Percentiles rank a stretch among this genome's conserved stretches.
These are phyloP conservation scores for Aphelinus certus DNA, from an alignment of 1,140 invertebrate genomes.

Conservation along the genomic window DNA sequence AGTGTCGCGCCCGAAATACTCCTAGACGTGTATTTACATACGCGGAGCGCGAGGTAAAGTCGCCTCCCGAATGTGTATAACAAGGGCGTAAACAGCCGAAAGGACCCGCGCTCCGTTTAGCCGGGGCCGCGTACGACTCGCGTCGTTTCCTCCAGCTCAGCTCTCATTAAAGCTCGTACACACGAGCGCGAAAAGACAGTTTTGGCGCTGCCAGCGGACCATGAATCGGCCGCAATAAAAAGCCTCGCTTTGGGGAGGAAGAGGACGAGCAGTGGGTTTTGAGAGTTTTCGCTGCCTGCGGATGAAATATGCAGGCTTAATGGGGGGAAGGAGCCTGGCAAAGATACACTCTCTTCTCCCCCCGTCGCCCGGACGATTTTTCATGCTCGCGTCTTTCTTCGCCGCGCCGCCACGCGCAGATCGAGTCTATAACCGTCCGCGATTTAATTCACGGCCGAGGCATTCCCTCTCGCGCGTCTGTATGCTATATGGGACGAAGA, in stretches of 20 bases:
- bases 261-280: not conserved
- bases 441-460: conserved; percentile 25
- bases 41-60: too few species aligned
- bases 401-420: conserved; percentile 2
- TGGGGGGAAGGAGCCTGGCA: not conserved
- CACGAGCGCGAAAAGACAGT: too few species aligned
- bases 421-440: conserved; percentile 5
- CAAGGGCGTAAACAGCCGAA: too few species aligned
- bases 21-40: too few species aligned
- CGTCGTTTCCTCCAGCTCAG: too few species aligned
- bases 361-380: conserved; percentile 15
- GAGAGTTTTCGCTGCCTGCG: conserved; percentile 6
- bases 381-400: not conserved
- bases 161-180: not conserved
- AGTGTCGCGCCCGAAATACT: too few species aligned
- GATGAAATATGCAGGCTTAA: conserved; percentile 27
- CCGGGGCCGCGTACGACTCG: too few species aligned
- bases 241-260: not conserved
- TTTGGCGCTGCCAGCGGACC: too few species aligned
- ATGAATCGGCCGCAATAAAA: not conserved
- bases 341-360: conserved; percentile 7
- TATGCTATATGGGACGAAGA: not conserved
- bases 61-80: too few species aligned
- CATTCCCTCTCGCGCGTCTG: not conserved
- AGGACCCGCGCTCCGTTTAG: too few species aligned